phyloP scores from a whole-genome alignment of 2,113 vertebrate species.

The Thamnophis sirtalis region DNA sequence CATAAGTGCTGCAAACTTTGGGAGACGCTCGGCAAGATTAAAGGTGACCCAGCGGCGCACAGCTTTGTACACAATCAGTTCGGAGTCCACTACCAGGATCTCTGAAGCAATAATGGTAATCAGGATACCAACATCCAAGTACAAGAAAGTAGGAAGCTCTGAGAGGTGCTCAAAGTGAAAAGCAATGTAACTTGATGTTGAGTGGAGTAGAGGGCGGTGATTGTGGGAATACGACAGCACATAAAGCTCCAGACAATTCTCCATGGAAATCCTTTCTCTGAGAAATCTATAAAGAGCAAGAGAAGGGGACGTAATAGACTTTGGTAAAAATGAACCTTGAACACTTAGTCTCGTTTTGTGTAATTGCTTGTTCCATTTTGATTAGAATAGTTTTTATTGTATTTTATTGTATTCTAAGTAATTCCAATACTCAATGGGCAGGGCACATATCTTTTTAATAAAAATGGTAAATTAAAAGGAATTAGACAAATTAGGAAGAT shows the following conservation, averaged over 20 bases:
- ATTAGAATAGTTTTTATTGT: background rate
- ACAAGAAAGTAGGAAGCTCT: constrained; percentile 73
- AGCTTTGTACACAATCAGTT: constrained; percentile 74
- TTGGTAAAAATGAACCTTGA: background rate
- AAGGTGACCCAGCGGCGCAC: constrained; percentile 76
- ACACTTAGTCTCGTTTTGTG: background rate
- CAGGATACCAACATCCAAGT: constrained; percentile 73
- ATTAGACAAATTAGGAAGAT: background rate
- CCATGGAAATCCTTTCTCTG: constrained; percentile 73
- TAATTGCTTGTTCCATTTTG: background rate
- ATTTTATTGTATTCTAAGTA: background rate
- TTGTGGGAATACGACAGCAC: constrained; percentile 78
- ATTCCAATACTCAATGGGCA: background rate
- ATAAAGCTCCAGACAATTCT: constrained; percentile 79
- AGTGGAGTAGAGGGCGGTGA: constrained; percentile 76
- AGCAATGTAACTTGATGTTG: constrained; percentile 72
- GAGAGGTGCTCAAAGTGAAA: constrained; percentile 75
- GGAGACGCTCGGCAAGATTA: constrained; percentile 68
- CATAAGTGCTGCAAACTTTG: constrained; percentile 72
- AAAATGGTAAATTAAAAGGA: background rate
- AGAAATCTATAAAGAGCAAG: constrained; percentile 66
- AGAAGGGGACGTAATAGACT: background rate
- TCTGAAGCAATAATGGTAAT: constrained; percentile 76
- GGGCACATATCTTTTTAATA: background rate
- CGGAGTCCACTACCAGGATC: constrained; percentile 72